Evolutionary conservation across 2,888 invertebrate species (phyloP), one percentile per base, ranked within the genome.

Genomic region (Phyllotreta striolata): DNA sequence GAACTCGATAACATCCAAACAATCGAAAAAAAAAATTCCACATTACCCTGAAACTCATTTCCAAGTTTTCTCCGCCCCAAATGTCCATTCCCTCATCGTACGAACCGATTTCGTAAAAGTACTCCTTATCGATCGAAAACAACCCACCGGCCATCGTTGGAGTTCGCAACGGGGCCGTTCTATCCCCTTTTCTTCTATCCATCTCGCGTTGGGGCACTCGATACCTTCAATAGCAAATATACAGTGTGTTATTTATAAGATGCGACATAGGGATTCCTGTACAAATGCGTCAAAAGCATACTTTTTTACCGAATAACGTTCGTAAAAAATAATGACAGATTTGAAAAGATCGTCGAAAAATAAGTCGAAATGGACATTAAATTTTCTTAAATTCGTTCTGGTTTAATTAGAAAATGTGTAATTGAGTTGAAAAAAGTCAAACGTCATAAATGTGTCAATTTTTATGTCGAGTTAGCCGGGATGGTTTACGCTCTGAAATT

Each of bases 51-150:
- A 96, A 94, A 77, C 95, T 95, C 92, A 96, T 94, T 83, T 96
- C 96, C 51, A 96, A 86, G 83, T 96, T 96, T 83, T 96, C 96
- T 55, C 93, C 95, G 56, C 98, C 99, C 98, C 98, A 99, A 77
- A 99, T 98, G 83, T 98, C 96, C 98, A 99, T 98, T 74, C 98
- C 98, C 83, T 96, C 91, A 82, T 99, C 99, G 81, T 99, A 99
- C 59, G 97, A 92, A 58, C 99, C 99, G 68, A 99, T 87, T 84
- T 97, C 93, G 83, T 97, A 96, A 86, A 99, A 99, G 83, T 96
- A 99, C 24, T 96, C 93, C 78, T 91, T 89, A 81, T 97, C 95
- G 67, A 98, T 97, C 55, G 98, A 92, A 80, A 94, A 94, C 40
- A 98, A 83, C 0, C 98, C 98, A 62, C 98, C 98, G 8, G 98